Percentiles rank a stretch among this genome's conserved stretches.
Evolutionary conservation across 2,113 vertebrate species (phyloP).

Genomic region (Oncorhynchus gorbuscha): DNA sequence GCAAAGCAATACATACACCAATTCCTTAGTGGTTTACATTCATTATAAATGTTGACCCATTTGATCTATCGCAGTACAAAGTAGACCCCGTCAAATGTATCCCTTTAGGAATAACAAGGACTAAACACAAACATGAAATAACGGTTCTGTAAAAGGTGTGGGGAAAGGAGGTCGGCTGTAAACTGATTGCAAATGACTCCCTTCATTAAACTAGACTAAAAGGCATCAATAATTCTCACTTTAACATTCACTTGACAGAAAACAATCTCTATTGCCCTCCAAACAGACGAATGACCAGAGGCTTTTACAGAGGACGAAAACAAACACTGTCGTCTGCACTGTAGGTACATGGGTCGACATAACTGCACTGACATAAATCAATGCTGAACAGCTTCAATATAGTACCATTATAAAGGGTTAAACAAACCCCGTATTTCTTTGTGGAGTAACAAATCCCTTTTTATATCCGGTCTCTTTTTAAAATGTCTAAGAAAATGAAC

Average conservation of each 20-base stretch:
- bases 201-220: conserved; percentile 69
- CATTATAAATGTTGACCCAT: conserved; percentile 77
- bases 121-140: conserved; percentile 36
- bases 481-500: conserved; percentile 16
- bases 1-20: conserved; percentile 39
- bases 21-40: conserved; percentile 82
- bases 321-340: conserved; percentile 42
- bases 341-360: background rate
- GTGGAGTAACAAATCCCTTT: conserved; percentile 36
- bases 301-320: conserved; percentile 35
- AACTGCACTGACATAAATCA: conserved; percentile 49
- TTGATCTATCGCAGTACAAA: conserved; percentile 79
- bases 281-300: conserved; percentile 44
- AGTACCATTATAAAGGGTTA: conserved; percentile 52
- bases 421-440: conserved; percentile 33
- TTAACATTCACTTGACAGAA: conserved; percentile 53
- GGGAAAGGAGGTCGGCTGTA: conserved; percentile 52
- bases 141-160: conserved; percentile 25
- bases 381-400: conserved; percentile 58
- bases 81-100: conserved; percentile 66
- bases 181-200: conserved; percentile 69
- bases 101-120: conserved; percentile 69
- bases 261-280: conserved; percentile 42
- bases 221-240: conserved; percentile 27
- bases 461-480: conserved; percentile 15